phyloP scores from a whole-genome alignment of 2,113 vertebrate genomes.

The Echinops telfairi region DNA sequence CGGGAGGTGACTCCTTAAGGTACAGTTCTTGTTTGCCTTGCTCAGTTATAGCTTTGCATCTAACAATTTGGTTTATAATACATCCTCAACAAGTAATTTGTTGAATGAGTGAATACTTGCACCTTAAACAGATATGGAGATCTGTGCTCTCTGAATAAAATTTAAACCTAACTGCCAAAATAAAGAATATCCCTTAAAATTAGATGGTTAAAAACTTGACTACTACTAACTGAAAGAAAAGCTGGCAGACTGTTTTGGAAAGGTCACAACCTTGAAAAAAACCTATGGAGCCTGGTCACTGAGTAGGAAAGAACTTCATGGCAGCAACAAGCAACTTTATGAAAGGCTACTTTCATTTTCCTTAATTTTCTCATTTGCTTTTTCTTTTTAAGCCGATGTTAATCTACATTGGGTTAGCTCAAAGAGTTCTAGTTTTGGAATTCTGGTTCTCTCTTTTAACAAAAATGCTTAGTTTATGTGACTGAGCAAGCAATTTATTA shows the following conservation, averaged over 20 bases:
- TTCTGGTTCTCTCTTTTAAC: conserved; percentile 32
- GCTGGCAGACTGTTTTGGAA: too few species aligned
- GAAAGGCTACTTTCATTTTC: background rate
- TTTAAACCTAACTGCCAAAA: too few species aligned
- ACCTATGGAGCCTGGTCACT: background rate
- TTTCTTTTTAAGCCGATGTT: conserved; percentile 28
- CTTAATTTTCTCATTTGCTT: conserved; percentile 19
- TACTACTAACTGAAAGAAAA: too few species aligned
- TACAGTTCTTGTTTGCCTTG: background rate
- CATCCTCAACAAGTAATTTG: background rate
- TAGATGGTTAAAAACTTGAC: too few species aligned
- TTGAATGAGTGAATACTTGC: conserved; percentile 9
- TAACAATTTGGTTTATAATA: background rate
- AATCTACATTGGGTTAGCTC: background rate
- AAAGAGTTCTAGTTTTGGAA: conserved; percentile 11
- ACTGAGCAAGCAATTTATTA: conserved; percentile 36
- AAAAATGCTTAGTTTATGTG: conserved; percentile 48
- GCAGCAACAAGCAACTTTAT: background rate
- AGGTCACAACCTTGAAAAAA: background rate
- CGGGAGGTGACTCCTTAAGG: background rate
- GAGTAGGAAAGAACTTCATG: background rate
- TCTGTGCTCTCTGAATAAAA: too few species aligned
- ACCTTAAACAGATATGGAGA: conserved; percentile 14
- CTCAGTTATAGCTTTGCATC: background rate
- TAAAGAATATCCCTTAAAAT: too few species aligned